Conservation (phyloP, 30 jellyfish, hydroid and myxozoan species). For the Morbakka virulenta region DNA sequence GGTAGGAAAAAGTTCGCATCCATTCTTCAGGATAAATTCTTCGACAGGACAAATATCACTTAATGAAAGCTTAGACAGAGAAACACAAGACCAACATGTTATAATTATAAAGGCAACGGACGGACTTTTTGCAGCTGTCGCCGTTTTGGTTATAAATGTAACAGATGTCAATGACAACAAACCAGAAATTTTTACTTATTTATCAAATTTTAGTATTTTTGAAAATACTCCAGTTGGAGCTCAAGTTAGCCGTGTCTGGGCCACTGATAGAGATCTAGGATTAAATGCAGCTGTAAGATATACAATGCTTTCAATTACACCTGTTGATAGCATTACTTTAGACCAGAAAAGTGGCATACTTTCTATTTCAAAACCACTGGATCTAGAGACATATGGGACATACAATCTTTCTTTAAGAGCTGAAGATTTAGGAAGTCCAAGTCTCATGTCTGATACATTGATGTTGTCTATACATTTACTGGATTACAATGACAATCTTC, state of each 20-base stretch:
- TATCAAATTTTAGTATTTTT: slow-evolving; percentile 43
- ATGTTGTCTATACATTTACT: slow-evolving; percentile 40
- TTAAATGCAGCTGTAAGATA: slow-evolving; percentile 56
- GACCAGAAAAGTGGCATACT: slow-evolving; percentile 58
- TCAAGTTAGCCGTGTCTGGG: slow-evolving; percentile 55
- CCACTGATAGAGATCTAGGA: slow-evolving; percentile 87
- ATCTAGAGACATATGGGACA: slow-evolving; percentile 42
- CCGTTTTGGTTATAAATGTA: slow-evolving; percentile 68
- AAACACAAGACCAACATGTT: slow-evolving; percentile 62
- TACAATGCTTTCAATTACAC: slow-evolving; percentile 50
- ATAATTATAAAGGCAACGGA: slow-evolving; percentile 74
- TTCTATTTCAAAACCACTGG: slow-evolving; percentile 48
- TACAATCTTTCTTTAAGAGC: slow-evolving; percentile 49
- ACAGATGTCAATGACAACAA: slow-evolving; percentile 89
- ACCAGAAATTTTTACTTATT: slow-evolving; percentile 51
- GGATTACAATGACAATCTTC: slow-evolving; percentile 80
- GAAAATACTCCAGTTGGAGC: slow-evolving; percentile 64
- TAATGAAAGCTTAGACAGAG: slow-evolving; percentile 68
- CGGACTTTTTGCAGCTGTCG: slow-evolving; percentile 46
- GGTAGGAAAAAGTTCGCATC: slow-evolving; percentile 57
- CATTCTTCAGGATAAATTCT: slow-evolving; percentile 49
- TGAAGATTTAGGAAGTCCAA: slow-evolving; percentile 78
- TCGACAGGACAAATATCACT: slow-evolving; percentile 72
- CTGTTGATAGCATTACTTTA: slow-evolving; percentile 38
- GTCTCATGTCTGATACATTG: slow-evolving; percentile 50